A percentile compares a stretch with the other conserved stretches of the same genome.
phyloP scores from a whole-genome alignment of 1,140 invertebrate genomes.

The Drosophila insularis region DNA sequence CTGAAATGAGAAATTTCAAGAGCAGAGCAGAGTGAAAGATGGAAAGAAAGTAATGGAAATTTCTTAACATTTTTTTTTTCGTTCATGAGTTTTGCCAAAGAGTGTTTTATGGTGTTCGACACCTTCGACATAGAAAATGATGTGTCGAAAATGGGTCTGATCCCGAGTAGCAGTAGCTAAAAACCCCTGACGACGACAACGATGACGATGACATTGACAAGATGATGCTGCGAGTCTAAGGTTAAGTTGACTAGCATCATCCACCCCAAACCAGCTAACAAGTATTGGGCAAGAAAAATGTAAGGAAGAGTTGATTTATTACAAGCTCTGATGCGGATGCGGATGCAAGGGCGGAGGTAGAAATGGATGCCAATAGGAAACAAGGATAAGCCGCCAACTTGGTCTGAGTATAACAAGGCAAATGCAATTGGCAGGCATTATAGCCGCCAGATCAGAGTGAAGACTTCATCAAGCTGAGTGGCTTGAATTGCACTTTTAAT shows the following conservation, averaged over 20 bases:
- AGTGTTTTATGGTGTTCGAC: slow-evolving; percentile 13
- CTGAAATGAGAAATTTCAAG: slow-evolving; percentile 16
- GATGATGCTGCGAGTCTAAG: slow-evolving; percentile 45
- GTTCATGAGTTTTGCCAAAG: neutral
- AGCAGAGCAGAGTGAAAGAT: neutral
- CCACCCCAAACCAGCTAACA: no score
- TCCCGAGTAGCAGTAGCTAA: slow-evolving; percentile 9
- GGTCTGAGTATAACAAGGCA: slow-evolving; percentile 24
- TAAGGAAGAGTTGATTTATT: slow-evolving; percentile 59
- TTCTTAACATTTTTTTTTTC: slow-evolving; percentile 14
- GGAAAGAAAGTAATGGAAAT: slow-evolving; percentile 52
- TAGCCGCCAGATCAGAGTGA: slow-evolving; percentile 19
- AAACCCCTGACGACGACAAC: slow-evolving; percentile 1
- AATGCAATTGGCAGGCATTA: slow-evolving; percentile 62
- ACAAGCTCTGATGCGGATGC: slow-evolving; percentile 31
- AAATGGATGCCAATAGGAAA: slow-evolving; percentile 6
- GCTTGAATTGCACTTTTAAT: slow-evolving; percentile 41
- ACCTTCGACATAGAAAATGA: slow-evolving; percentile 55
- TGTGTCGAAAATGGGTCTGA: slow-evolving; percentile 51
- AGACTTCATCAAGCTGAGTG: slow-evolving; percentile 52
- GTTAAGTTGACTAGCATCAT: slow-evolving; percentile 36
- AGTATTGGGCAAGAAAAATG: neutral
- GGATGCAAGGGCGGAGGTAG: slow-evolving; percentile 2
- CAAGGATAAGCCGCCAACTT: slow-evolving; percentile 44
- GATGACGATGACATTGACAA: slow-evolving; percentile 47